Evolutionary conservation across 2,797 vertebrate species (phyloP), one percentile per base, ranked within the genome.

Genomic region (Chiroxiphia lanceolata): DNA sequence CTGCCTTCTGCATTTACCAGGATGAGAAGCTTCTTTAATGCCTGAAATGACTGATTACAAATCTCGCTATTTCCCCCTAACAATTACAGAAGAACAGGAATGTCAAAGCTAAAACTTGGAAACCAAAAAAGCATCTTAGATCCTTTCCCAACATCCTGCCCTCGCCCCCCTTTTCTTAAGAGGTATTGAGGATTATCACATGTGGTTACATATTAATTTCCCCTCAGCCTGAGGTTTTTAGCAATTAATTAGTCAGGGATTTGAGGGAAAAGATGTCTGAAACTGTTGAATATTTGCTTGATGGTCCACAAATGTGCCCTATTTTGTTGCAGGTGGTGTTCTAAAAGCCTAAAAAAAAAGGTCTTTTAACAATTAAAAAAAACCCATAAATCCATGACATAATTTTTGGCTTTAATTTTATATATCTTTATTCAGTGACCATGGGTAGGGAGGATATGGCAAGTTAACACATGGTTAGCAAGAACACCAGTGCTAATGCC

Each of bases 201-300:
- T 94, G 91, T 94, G 63, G 34, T 84, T 95, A 63, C n/a, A 75
- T 90, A 95, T 95, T 86, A 53, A 61, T 76, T 97, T 80, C 75
- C 74, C 80, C 80, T 78, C 78, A 82, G 33, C 25, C 29, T 92
- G 70, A 89, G 48, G 33, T 93, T 94, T 92, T 94, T 68, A 94
- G 87, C 89, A 93, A 93, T 96, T 97, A 93, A 95, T 97, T 94
- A 79, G 34, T 78, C 76, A 91, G 91, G 86, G 48, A 91, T 72
- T 84, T 82, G 47, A 64, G n/a, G 44, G 50, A 81, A 95, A 88
- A 69, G 33, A 60, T 70, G 33, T 61, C 69, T 93, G 21, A 63
- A 84, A 70, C 16, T 75, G 70, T 79, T 84, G 65, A 74, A 44
- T 87, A 54, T 93, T 71, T 87, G 56, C 86, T 91, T 79, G 27